phyloP scores from a whole-genome alignment of 2,797 vertebrate species.

The Melanotaenia trifasciata region DNA sequence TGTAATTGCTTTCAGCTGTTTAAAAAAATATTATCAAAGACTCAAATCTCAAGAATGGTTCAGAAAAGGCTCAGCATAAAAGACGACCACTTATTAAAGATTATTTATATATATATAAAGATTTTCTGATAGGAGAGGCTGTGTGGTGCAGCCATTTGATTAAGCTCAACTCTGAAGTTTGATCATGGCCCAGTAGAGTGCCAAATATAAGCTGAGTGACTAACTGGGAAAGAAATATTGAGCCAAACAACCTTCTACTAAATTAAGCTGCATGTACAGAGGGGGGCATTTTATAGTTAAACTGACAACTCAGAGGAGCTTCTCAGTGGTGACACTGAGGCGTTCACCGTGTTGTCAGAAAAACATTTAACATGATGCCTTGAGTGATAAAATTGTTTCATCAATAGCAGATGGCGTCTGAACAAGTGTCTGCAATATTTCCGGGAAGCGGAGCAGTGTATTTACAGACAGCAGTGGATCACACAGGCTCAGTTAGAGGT shows the following conservation, averaged over 20 bases:
- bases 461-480: slow-evolving; percentile 27
- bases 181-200: slow-evolving; percentile 20
- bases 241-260: slow-evolving; percentile 5
- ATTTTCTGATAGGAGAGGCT: slow-evolving; percentile 41
- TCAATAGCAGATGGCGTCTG: background rate
- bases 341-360: background rate
- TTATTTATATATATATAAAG: background rate
- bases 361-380: background rate
- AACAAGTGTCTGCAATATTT: slow-evolving; percentile 1
- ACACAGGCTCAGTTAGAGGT: slow-evolving; percentile 2
- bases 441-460: background rate
- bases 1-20: slow-evolving; percentile 43
- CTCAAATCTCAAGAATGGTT: slow-evolving; percentile 30
- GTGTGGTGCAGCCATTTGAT: slow-evolving; percentile 26
- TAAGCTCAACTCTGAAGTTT: slow-evolving; percentile 29
- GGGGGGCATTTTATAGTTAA: background rate
- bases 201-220: slow-evolving; percentile 5
- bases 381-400: slow-evolving; percentile 16
- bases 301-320: background rate
- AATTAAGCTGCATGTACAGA: background rate
- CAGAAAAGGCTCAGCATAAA: slow-evolving; percentile 5
- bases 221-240: background rate
- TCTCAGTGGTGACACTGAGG: background rate
- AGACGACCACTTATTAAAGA: slow-evolving; percentile 28
- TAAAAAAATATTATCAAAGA: slow-evolving; percentile 48